Evolutionary conservation across 1,140 invertebrate species (phyloP).

Genomic region (Drosophila takahashii): DNA sequence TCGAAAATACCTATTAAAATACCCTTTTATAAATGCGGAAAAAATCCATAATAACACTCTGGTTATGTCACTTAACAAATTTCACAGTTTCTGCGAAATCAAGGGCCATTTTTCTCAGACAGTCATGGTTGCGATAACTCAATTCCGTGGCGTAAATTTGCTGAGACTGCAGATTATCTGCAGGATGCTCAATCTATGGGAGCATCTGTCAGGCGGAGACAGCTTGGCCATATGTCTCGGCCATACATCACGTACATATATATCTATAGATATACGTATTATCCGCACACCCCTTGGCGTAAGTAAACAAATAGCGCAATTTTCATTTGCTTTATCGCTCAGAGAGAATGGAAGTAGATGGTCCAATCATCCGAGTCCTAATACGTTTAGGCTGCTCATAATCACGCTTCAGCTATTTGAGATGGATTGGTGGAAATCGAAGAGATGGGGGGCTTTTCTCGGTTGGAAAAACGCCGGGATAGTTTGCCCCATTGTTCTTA

Average conservation of each 20-base stretch:
- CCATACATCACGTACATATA: slow-evolving; percentile 48
- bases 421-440: slow-evolving; percentile 57
- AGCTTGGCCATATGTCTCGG: slow-evolving; percentile 61
- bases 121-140: slow-evolving; percentile 30
- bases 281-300: slow-evolving; percentile 1
- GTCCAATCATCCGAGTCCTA: slow-evolving; percentile 67
- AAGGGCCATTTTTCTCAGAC: slow-evolving; percentile 9
- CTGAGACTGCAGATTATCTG: slow-evolving; percentile 67
- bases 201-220: slow-evolving; percentile 64
- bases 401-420: slow-evolving; percentile 77
- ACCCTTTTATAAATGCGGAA: background rate
- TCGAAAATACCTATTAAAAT: too few species aligned
- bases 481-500: slow-evolving; percentile 72
- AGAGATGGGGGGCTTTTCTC: background rate
- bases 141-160: slow-evolving; percentile 52
- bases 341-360: slow-evolving; percentile 4
- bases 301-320: slow-evolving; percentile 72
- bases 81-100: slow-evolving; percentile 22
- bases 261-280: slow-evolving; percentile 4
- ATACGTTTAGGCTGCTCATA: slow-evolving; percentile 80
- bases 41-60: background rate
- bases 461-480: background rate
- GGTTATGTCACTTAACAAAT: slow-evolving; percentile 6
- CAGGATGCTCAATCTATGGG: slow-evolving; percentile 40
- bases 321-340: slow-evolving; percentile 71